Evolutionary conservation across 2,113 vertebrate genomes (phyloP), one percentile per base, ranked within the genome.

Genomic region (Calyptomena viridis): DNA sequence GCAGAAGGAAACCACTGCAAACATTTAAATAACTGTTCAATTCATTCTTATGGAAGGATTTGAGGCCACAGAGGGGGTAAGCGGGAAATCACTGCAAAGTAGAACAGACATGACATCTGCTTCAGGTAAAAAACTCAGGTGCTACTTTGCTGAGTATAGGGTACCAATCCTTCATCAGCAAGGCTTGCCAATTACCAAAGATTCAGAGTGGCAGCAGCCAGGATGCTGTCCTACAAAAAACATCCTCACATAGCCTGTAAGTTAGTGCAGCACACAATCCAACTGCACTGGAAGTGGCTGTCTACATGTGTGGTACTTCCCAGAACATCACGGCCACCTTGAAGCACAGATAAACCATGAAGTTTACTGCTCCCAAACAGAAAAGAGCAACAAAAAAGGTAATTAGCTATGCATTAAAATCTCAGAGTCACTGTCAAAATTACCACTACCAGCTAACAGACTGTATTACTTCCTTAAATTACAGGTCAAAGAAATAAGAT

Each of bases 1-100:
- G 94, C 85, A 93, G 85, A 73, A 88, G 75, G 71, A 94, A 95
- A 93, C 87, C 71, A 94, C 94, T 93, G 87, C 94, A 94, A 94
- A 93, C 82, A 91, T 88, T 96, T 83, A 85, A 90, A 40, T 79
- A 94, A 85, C 87, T 76, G 71, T 85, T 90, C 40, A 66, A 13
- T 68, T 84, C 0, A 0, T 89, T 87, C 64, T 60, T 82, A 44
- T 3, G 37, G 85, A 91, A 90, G 49, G 67, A 80, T 63, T 1
- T 93, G 66, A 71, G 62, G 58, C 66, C 62, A 91, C 67, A 76
- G 78, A 91, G 46, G 8, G 56, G 53, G 55, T 20, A 87, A 80
- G 75, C 25, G 82, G 85, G 71, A 93, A 82, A 90, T n/a, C 63
- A 53, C 72, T 66, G 82, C 71, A 90, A 87, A 91, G 75, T 40